Percentiles rank a stretch among this genome's conserved stretches.
These are phyloP conservation scores for Patella caerulea DNA, from an alignment of 2,888 invertebrate genomes.

Conservation along the genomic window DNA sequence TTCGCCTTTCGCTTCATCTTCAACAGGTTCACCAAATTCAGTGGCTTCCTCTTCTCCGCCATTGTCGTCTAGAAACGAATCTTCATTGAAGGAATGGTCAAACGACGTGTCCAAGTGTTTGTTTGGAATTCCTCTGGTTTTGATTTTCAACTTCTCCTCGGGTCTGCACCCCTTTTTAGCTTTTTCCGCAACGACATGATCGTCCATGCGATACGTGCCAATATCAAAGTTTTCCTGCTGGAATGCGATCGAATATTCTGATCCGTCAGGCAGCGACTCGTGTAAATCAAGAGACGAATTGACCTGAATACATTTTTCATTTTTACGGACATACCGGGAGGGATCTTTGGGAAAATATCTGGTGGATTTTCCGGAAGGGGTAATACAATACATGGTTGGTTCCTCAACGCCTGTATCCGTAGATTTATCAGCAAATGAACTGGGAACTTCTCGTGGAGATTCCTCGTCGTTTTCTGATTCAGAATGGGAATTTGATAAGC, in stretches of 20 bases:
- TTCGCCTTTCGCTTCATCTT: background rate
- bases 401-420: too few relatives aligned
- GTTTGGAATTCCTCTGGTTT: background rate
- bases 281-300: background rate
- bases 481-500: too few relatives aligned
- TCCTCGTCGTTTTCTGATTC: too few relatives aligned
- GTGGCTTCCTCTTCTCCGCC: background rate
- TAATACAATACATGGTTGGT: too few relatives aligned
- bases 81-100: background rate
- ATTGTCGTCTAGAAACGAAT: background rate
- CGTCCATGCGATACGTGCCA: conserved; percentile 1
- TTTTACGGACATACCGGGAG: background rate
- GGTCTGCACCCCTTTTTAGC: background rate
- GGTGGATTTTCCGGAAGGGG: too few relatives aligned
- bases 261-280: background rate
- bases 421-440: too few relatives aligned
- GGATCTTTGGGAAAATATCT: too few relatives aligned
- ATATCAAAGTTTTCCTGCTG: background rate
- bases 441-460: too few relatives aligned
- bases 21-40: background rate
- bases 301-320: background rate
- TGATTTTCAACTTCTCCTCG: background rate
- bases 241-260: background rate
- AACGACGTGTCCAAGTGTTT: background rate
- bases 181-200: background rate